Conservation (phyloP, 2,888 invertebrate genomes). For the Arctia plantaginis region DNA sequence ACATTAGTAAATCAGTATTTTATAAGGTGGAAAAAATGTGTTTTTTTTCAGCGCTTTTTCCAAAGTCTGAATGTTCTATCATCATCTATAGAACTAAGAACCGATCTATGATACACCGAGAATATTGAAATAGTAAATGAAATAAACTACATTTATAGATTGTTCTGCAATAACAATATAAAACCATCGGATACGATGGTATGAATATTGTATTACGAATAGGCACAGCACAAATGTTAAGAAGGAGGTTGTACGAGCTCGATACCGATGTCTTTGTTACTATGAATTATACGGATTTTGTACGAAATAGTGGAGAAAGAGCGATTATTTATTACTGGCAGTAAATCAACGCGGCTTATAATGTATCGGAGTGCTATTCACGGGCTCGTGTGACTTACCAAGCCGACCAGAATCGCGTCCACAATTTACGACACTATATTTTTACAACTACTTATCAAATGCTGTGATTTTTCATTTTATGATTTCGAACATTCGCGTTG, state of each 20-base stretch:
- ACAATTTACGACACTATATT: conserved; percentile 61
- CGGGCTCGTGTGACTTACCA: conserved; percentile 45
- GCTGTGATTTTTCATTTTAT: conserved; percentile 46
- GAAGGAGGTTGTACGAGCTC: conserved; percentile 31
- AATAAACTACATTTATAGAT: conserved; percentile 37
- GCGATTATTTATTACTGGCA: conserved; percentile 70
- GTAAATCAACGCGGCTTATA: conserved; percentile 74
- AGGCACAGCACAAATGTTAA: conserved; percentile 36
- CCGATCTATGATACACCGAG: conserved; percentile 43
- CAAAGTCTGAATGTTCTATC: too few relatives aligned
- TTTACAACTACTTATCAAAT: conserved; percentile 53
- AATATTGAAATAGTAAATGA: conserved; percentile 53
- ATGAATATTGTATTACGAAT: conserved; percentile 51
- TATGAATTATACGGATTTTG: conserved; percentile 68
- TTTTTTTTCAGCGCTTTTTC: background rate
- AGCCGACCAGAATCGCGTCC: conserved; percentile 40
- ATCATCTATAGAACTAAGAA: conserved; percentile 27
- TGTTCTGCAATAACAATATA: conserved; percentile 53
- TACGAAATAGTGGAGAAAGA: conserved; percentile 65
- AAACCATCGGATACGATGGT: conserved; percentile 40
- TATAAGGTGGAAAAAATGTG: background rate
- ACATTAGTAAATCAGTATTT: too few relatives aligned
- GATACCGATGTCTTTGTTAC: conserved; percentile 64
- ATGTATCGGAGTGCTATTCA: conserved; percentile 66
- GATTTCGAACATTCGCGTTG: conserved; percentile 27